Percentiles rank a stretch among this genome's conserved stretches.
These are phyloP conservation scores for Ephestia elutella DNA, from an alignment of 1,140 invertebrate genomes.

Conservation along the genomic window DNA sequence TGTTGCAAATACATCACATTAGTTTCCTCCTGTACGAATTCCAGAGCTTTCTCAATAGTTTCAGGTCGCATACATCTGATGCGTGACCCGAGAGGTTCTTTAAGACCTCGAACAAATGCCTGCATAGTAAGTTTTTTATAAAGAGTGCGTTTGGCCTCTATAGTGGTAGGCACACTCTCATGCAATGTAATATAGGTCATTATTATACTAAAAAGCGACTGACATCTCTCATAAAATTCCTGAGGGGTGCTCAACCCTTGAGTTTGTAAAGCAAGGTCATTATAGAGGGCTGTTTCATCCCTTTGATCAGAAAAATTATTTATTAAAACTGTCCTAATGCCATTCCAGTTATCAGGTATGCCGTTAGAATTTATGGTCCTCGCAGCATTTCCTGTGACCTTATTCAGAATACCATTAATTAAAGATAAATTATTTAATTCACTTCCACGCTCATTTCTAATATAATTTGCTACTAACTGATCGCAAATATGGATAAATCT, in stretches of 20 bases:
- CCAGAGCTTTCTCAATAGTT: too few species aligned
- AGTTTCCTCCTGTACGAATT: conserved; percentile 27
- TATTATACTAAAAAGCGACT: conserved; percentile 22
- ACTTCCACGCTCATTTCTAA: neutral
- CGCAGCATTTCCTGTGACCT: conserved; percentile 13
- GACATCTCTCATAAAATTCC: conserved; percentile 23
- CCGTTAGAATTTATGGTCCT: conserved; percentile 13
- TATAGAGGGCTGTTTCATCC: conserved; percentile 19
- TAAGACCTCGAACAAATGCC: conserved; percentile 23
- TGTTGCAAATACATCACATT: conserved; percentile 15
- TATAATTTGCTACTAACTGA: conserved; percentile 10
- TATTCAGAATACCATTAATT: conserved; percentile 18
- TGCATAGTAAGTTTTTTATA: conserved; percentile 22
- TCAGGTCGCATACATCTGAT: conserved; percentile 26
- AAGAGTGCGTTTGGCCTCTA: conserved; percentile 15
- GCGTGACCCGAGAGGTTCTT: conserved; percentile 24
- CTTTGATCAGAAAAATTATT: conserved; percentile 20
- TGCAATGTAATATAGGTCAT: conserved; percentile 23
- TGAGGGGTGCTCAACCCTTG: conserved; percentile 15
- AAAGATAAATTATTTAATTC: conserved; percentile 14
- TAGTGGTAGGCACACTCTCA: conserved; percentile 13
- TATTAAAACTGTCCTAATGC: conserved; percentile 12
- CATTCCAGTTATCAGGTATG: conserved; percentile 16
- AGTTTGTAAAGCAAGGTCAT: conserved; percentile 12
- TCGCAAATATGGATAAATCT: conserved; percentile 16